Conservation (phyloP, 2,113 vertebrate genomes). For the Menura novaehollandiae region DNA sequence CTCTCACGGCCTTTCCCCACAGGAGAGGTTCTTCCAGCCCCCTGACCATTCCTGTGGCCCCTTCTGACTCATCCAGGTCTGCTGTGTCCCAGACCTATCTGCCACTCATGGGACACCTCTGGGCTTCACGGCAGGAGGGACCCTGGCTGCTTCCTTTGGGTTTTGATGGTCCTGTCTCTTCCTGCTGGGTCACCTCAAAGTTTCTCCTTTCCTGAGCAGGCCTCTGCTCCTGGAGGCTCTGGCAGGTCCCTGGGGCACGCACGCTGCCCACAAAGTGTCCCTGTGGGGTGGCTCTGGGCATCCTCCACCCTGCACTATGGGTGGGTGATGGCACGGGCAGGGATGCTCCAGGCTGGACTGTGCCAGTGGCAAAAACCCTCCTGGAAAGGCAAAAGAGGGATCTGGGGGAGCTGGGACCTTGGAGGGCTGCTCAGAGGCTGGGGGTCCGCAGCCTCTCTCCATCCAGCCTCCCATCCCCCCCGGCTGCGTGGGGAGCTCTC, state of each 20-base stretch:
- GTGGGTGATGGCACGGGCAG: background rate
- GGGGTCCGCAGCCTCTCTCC: background rate
- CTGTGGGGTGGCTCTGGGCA: background rate
- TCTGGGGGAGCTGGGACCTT: accelerated
- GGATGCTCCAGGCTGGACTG: background rate
- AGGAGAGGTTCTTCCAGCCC: background rate
- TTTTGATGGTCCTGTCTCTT: background rate
- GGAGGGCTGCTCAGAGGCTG: background rate
- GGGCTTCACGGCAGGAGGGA: background rate
- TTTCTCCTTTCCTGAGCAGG: background rate
- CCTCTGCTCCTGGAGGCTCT: accelerated
- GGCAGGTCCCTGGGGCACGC: background rate
- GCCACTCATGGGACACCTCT: accelerated
- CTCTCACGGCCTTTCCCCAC: background rate
- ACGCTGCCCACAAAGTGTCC: background rate
- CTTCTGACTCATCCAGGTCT: background rate
- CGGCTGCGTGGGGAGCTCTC: background rate
- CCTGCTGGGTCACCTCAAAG: background rate
- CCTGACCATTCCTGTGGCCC: accelerated
- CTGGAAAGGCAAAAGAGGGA: background rate
- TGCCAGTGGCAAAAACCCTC: background rate
- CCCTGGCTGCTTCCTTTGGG: background rate
- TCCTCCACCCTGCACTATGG: accelerated
- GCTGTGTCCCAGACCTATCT: background rate
- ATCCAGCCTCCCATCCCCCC: background rate